phyloP scores from a whole-genome alignment of 2,888 invertebrate species.

The Tinea pellionella region DNA sequence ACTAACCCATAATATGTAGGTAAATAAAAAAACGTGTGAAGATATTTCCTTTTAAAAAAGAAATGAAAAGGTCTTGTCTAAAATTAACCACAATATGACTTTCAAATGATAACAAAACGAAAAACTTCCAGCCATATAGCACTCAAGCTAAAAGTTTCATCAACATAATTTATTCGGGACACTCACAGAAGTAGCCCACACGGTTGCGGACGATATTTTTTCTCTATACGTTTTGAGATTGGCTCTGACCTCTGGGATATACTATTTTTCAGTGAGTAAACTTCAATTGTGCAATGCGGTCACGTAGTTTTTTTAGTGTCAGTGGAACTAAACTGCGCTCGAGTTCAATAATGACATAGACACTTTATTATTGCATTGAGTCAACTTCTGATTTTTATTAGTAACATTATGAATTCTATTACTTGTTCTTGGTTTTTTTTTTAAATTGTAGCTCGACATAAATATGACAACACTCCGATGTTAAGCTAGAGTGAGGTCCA shows the following conservation, averaged over 20 bases:
- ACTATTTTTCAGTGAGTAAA: constrained; percentile 44
- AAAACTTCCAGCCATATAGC: constrained; percentile 25
- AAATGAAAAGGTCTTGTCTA: neutral
- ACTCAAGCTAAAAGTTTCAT: constrained; percentile 55
- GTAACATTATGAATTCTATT: too few relatives aligned
- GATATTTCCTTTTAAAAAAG: too few relatives aligned
- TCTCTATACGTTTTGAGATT: constrained; percentile 46
- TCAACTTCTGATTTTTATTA: too few relatives aligned
- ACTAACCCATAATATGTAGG: too few relatives aligned
- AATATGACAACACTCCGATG: too few relatives aligned
- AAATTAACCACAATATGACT: neutral
- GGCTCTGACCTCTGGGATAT: constrained; percentile 40
- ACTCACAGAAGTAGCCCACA: constrained; percentile 39
- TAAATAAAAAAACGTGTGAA: too few relatives aligned
- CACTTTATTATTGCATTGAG: constrained; percentile 10
- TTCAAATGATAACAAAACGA: constrained; percentile 1
- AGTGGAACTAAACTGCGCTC: constrained; percentile 51
- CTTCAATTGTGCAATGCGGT: constrained; percentile 47
- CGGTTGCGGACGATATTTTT: constrained; percentile 44
- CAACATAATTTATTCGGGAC: constrained; percentile 63
- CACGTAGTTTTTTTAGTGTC: constrained; percentile 59
- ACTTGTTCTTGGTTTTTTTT: too few relatives aligned
- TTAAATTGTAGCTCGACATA: too few relatives aligned
- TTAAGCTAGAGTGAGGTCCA: too few relatives aligned
- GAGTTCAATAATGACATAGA: constrained; percentile 61